Percentiles rank a stretch among this genome's conserved stretches.
Evolutionary conservation across 2,113 vertebrate genomes (phyloP).

Genomic region (Meriones unguiculatus): DNA sequence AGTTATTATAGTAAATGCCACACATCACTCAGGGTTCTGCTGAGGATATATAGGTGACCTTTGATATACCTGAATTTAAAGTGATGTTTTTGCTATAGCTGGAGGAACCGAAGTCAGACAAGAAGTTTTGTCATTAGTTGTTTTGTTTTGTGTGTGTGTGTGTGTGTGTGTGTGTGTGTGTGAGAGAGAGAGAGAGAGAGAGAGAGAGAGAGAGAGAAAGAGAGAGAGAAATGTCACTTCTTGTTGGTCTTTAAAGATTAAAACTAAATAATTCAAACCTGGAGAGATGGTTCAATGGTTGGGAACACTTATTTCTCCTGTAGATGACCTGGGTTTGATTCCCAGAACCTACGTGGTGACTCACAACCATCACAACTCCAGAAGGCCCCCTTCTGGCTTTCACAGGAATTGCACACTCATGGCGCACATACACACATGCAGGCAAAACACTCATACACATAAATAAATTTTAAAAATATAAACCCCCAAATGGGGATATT

Average conservation of each 20-base stretch:
- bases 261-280: not conserved
- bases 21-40: not conserved
- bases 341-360: not conserved
- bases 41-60: not conserved
- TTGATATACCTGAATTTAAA: not conserved
- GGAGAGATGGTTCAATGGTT: not conserved
- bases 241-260: not conserved
- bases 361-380: not conserved
- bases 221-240: not conserved
- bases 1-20: not conserved
- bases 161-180: not conserved
- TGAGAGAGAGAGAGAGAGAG: not conserved
- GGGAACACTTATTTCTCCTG: not conserved
- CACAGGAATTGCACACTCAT: not conserved
- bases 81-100: rapidly evolving
- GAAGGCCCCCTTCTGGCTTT: not conserved
- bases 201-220: not conserved
- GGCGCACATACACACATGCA: not conserved
- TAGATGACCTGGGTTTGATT: not conserved
- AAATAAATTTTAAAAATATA: not conserved
- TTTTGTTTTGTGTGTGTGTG: not conserved
- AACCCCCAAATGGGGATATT: not conserved
- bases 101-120: not conserved
- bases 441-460: not conserved
- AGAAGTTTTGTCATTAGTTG: too few relatives aligned